phyloP scores from a whole-genome alignment of 2,888 invertebrate species.

The Eupithecia dodoneata region DNA sequence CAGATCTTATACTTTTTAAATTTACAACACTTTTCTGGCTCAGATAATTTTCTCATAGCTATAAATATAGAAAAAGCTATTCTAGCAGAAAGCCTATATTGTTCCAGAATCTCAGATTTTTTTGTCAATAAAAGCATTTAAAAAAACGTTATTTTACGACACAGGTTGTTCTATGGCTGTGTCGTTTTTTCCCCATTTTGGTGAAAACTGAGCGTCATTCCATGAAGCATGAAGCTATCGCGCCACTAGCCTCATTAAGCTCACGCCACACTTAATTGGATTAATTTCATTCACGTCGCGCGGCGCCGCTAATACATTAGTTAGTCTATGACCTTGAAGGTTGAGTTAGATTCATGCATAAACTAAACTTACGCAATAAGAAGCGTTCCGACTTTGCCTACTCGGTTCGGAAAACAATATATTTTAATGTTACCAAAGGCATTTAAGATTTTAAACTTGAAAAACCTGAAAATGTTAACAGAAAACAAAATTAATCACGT shows the following conservation, averaged over 20 bases:
- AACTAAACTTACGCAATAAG: background rate
- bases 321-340: background rate
- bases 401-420: background rate
- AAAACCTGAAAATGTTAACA: too few relatives aligned
- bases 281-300: slow-evolving; percentile 16
- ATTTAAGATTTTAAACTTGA: too few relatives aligned
- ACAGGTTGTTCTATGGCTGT: background rate
- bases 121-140: background rate
- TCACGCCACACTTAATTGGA: slow-evolving; percentile 22
- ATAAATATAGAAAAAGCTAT: background rate
- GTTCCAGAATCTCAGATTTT: background rate
- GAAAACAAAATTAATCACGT: too few relatives aligned
- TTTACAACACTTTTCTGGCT: background rate
- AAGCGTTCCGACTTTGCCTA: background rate
- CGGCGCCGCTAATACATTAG: background rate
- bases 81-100: background rate
- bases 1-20: too few relatives aligned
- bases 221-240: background rate
- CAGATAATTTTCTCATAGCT: background rate
- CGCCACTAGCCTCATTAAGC: slow-evolving; percentile 5
- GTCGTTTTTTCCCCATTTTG: background rate
- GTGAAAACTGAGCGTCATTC: background rate
- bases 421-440: background rate
- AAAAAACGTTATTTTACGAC: background rate
- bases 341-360: background rate